These are phyloP conservation scores for Panthera leo DNA, from an alignment of 2,113 vertebrate species.

Conservation along the genomic window DNA sequence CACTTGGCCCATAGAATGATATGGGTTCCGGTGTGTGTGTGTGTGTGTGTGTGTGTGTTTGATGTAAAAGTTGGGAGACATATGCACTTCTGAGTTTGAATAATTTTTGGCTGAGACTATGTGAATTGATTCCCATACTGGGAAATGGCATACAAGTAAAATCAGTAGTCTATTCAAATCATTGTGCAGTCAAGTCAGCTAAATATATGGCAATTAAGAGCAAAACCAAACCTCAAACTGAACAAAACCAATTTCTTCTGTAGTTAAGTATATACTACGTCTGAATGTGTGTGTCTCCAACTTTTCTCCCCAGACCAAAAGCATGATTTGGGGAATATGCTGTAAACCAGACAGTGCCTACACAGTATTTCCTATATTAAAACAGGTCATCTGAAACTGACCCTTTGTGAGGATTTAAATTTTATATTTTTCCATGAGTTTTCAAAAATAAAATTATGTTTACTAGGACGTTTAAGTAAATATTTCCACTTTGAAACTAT, in stretches of 20 bases:
- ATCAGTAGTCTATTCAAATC: conserved; percentile 32
- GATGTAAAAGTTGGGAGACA: neutral
- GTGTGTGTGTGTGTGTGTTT: neutral
- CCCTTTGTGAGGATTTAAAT: neutral
- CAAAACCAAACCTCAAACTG: neutral
- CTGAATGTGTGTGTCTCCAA: neutral
- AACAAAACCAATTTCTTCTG: conserved; percentile 16
- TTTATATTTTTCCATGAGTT: neutral
- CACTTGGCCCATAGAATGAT: neutral
- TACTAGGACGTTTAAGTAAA: neutral
- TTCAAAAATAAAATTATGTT: neutral
- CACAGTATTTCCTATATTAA: neutral
- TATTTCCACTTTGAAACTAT: neutral
- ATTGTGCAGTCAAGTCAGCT: conserved; percentile 1
- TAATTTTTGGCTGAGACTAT: neutral
- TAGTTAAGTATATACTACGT: neutral
- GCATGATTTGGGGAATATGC: neutral
- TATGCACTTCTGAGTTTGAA: neutral
- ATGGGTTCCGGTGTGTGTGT: neutral
- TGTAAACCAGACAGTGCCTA: neutral
- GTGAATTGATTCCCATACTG: neutral
- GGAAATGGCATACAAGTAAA: neutral
- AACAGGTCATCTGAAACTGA: neutral
- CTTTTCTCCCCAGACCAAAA: neutral
- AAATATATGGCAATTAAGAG: neutral